Conservation (phyloP, 2,113 vertebrate genomes). For the Hiodon tergisus region DNA sequence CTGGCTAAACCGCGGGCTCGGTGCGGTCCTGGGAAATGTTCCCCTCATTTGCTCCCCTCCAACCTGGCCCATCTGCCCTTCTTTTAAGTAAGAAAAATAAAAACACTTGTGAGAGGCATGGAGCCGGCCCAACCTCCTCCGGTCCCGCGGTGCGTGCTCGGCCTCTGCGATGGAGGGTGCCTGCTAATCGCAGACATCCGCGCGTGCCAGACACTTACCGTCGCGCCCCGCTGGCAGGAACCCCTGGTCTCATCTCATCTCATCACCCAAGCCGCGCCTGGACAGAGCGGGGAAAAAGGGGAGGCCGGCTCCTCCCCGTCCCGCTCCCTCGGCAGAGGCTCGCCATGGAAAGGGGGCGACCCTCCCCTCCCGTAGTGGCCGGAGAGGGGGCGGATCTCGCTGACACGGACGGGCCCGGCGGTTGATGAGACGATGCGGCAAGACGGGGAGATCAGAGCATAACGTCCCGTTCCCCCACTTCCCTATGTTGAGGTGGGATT, state of each 20-base stretch:
- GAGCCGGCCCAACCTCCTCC: not conserved
- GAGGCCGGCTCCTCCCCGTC: not conserved
- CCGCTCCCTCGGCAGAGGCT: no score
- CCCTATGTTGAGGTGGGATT: constrained; percentile 25
- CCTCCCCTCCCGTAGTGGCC: not conserved
- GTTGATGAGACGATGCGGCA: constrained; percentile 14
- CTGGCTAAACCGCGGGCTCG: constrained; percentile 28
- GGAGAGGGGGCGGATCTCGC: not conserved
- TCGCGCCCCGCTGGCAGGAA: no score
- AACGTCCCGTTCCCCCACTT: constrained; percentile 10
- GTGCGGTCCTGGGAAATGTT: constrained; percentile 14
- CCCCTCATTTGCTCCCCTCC: constrained; percentile 19
- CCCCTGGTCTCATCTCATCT: no score
- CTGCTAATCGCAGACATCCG: not conserved
- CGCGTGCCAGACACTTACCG: not conserved
- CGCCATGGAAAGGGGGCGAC: not conserved
- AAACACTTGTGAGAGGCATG: constrained; percentile 15
- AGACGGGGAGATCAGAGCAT: constrained; percentile 31
- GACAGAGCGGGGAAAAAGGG: not conserved
- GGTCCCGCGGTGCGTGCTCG: not conserved
- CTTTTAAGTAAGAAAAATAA: constrained; percentile 39
- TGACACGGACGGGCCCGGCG: not conserved
- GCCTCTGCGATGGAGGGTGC: not conserved
- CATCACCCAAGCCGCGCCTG: not conserved
- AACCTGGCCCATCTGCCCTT: constrained; percentile 40